Evolutionary conservation across 1,140 invertebrate genomes (phyloP).

Genomic region (Drosophila aff.): DNA sequence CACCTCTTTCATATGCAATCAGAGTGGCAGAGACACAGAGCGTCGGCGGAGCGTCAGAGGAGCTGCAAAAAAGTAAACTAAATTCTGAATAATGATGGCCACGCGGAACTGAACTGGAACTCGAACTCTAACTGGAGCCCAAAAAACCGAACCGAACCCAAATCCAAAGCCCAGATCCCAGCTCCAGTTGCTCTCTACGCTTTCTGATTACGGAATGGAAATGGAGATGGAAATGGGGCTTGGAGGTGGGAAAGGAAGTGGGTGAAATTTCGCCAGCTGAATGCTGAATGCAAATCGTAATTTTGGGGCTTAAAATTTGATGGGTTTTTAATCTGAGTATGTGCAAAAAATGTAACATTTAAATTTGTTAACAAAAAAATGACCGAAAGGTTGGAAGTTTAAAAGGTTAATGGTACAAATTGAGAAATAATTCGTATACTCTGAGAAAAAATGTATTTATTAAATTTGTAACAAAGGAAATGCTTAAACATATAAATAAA

Average conservation of each 20-base stretch:
- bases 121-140: conserved; percentile 23
- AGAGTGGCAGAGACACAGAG: conserved; percentile 11
- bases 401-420: neutral
- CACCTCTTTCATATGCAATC: conserved; percentile 55
- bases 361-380: neutral
- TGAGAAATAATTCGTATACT: neutral
- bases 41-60: neutral
- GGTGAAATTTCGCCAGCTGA: conserved; percentile 41
- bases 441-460: neutral
- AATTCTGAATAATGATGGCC: conserved; percentile 69
- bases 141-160: neutral
- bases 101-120: conserved; percentile 60
- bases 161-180: conserved; percentile 26
- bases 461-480: neutral
- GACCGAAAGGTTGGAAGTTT: neutral
- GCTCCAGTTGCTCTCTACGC: conserved; percentile 51
- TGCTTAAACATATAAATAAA: no score
- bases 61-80: conserved; percentile 47
- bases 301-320: conserved; percentile 24
- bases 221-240: conserved; percentile 12
- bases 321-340: conserved; percentile 42
- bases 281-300: conserved; percentile 54
- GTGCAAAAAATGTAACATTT: neutral
- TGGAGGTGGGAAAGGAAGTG: conserved; percentile 42
- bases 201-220: conserved; percentile 57